Conservation (phyloP, 2,888 invertebrate species). For the Notodonta ziczac region DNA sequence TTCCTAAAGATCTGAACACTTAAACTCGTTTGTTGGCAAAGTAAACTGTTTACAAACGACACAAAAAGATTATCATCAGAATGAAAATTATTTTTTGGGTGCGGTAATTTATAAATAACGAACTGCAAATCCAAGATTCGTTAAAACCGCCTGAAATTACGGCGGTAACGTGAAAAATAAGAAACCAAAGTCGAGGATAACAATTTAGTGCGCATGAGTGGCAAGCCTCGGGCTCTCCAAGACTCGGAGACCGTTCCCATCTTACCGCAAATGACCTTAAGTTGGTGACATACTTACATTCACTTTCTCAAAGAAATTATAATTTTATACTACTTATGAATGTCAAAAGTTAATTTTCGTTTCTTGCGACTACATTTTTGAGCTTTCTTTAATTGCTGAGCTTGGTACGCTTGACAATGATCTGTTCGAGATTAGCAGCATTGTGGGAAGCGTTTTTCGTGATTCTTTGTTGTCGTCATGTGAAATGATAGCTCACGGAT, state of each 20-base stretch:
- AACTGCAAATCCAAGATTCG: background rate
- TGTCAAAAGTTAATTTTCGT: conserved; percentile 4
- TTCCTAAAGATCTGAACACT: too few relatives aligned
- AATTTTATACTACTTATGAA: conserved; percentile 4
- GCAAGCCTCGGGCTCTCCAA: background rate
- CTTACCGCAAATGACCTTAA: conserved; percentile 4
- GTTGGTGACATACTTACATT: background rate
- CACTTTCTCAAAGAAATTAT: conserved; percentile 2
- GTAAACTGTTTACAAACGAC: too few relatives aligned
- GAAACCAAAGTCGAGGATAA: background rate
- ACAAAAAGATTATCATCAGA: too few relatives aligned
- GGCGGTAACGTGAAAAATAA: background rate
- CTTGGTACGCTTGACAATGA: conserved; percentile 3
- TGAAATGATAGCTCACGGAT: background rate
- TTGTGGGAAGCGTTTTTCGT: background rate
- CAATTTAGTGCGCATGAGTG: background rate
- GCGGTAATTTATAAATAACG: background rate
- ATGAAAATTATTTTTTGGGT: too few relatives aligned
- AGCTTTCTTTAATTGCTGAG: conserved; percentile 6
- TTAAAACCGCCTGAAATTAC: background rate
- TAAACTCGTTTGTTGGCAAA: too few relatives aligned
- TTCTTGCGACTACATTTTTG: conserved; percentile 2
- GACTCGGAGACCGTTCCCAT: background rate
- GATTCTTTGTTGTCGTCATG: background rate
- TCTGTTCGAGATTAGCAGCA: conserved; percentile 1